These are phyloP conservation scores for Paedocypris sp. DNA, from an alignment of 2,113 vertebrate species.

Conservation along the genomic window DNA sequence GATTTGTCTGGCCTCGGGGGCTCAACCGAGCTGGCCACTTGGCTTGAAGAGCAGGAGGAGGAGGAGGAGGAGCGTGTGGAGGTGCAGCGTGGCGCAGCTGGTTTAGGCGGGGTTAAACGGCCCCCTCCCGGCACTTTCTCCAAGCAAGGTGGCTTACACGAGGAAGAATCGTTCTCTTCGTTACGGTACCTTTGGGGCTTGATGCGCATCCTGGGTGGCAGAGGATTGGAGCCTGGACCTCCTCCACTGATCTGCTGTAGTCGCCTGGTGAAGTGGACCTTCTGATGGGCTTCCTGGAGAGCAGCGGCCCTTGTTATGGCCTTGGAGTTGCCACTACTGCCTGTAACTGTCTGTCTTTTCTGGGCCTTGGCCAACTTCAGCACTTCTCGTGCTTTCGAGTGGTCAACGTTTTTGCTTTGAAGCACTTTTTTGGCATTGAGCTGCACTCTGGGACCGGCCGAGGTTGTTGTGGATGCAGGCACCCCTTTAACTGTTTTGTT, in stretches of 20 bases:
- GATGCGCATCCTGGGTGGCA: conserved; percentile 85
- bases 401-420: conserved; percentile 81
- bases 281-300: conserved; percentile 74
- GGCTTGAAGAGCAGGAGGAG: conserved; percentile 60
- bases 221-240: conserved; percentile 49
- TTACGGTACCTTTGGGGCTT: conserved; percentile 97
- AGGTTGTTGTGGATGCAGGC: conserved; percentile 52
- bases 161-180: conserved; percentile 81
- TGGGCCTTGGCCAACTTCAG: conserved; percentile 82
- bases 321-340: conserved; percentile 24
- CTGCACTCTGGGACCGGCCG: conserved; percentile 61
- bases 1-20: conserved; percentile 64
- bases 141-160: conserved; percentile 72
- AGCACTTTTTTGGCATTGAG: conserved; percentile 84
- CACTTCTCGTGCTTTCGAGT: conserved; percentile 78
- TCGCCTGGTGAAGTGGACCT: conserved; percentile 88
- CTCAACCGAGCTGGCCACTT: conserved; percentile 46
- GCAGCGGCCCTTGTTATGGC: conserved; percentile 52
- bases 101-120: conserved; percentile 66
- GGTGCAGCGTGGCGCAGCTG: conserved; percentile 58
- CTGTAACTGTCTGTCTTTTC: conserved; percentile 55
- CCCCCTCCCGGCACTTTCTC: conserved; percentile 72
- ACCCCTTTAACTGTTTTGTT: conserved; percentile 69
- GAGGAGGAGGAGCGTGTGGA: conserved; percentile 36
- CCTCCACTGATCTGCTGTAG: conserved; percentile 80